A percentile compares a stretch with the other conserved stretches of the same genome.
These are phyloP conservation scores for Ips nitidus DNA, from an alignment of 1,140 invertebrate genomes.

Conservation along the genomic window DNA sequence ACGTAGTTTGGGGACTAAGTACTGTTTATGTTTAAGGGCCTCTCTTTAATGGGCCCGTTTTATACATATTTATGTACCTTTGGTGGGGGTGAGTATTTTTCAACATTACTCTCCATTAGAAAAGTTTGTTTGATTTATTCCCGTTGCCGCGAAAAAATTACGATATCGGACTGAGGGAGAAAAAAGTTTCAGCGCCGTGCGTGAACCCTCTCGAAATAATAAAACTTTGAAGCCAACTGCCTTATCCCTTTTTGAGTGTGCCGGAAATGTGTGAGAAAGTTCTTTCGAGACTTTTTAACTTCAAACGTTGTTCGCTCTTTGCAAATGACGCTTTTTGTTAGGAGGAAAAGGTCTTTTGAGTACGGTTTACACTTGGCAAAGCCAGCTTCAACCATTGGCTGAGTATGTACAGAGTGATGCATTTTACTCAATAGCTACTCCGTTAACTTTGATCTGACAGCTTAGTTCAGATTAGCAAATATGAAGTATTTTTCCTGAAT, in stretches of 20 bases:
- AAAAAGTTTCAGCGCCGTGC: not conserved
- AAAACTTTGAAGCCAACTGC: conserved; percentile 3
- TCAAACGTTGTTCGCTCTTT: conserved; percentile 1
- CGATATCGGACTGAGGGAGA: not conserved
- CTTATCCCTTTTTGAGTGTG: conserved; percentile 6
- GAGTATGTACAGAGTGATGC: no score
- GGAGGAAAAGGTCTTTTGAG: not conserved
- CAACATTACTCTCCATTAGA: no score
- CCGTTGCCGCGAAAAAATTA: no score
- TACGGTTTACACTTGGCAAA: not conserved
- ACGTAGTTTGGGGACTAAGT: not conserved
- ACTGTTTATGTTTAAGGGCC: conserved; percentile 5
- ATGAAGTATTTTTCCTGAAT: no score
- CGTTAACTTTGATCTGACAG: no score
- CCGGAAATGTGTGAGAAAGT: conserved; percentile 4
- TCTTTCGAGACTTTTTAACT: conserved; percentile 4
- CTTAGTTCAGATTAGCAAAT: no score
- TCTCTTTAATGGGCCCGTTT: not conserved
- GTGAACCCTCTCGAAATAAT: not conserved
- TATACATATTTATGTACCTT: no score
- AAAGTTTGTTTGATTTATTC: no score
- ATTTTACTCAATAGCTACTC: no score
- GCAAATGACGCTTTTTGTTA: conserved; percentile 1
- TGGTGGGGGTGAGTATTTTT: no score
- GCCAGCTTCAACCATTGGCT: not conserved